Evolutionary conservation across 2,888 invertebrate genomes (phyloP), one percentile per base, ranked within the genome.

Genomic region (Chymomyza caudatula): DNA sequence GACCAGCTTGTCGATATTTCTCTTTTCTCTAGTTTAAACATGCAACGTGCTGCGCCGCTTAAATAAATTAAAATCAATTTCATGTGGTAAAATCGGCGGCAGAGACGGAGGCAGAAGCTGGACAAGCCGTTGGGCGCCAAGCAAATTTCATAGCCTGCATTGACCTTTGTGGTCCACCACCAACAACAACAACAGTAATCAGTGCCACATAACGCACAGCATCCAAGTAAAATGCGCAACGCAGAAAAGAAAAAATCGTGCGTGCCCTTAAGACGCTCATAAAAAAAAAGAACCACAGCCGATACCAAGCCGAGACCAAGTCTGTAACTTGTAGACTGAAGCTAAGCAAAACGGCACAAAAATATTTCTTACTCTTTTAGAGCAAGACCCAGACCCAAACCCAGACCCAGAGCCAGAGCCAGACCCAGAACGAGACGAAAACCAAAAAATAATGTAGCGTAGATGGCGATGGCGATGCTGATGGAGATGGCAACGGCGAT

Each of bases 191-290:
- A 84, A 84, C 80, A 85, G 80, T 80, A 80, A 80, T 80, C 80
- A 80, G 85, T 80, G 85, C 81, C 85, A 85, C 85, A 82, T 82
- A 85, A 82, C 81, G 81, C 81, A 81, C 82, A 74, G 63, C 52
- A 23, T 25, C 60, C 65, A 60, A 77, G 71, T 78, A 70, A 80
- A 84, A 81, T 77, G 85, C 78, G 85, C 80, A 82, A 80, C 78
- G 84, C 85, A 85, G 78, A 77, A 62, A 37, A 47, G 56, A 52
- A 59, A 59, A 59, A 84, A 86, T 84, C 83, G 83, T 84, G 83
- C 83, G 83, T 86, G 86, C 86, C 84, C 83, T 81, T 78, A 84
- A 86, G 83, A 84, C 81, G 84, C 85, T 85, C 85, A 80, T 82
- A 82, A 82, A 82, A 85, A 85, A 44, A 19, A 17, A 19, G 47